Evolutionary conservation across 1,140 invertebrate genomes (phyloP).

Genomic region (Polypedilum pembai): DNA sequence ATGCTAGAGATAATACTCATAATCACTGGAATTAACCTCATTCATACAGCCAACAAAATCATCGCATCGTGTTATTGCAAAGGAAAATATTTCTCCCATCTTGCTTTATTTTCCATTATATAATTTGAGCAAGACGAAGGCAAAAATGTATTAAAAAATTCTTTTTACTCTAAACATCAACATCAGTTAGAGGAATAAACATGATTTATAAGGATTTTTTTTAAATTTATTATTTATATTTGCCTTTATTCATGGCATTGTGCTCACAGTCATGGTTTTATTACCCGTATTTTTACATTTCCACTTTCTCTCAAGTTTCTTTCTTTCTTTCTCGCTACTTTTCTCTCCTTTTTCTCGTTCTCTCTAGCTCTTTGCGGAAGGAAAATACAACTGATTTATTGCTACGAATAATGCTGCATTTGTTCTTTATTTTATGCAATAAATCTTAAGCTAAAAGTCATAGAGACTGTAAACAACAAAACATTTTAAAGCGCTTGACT

Average conservation of each 20-base stretch:
- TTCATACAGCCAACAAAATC: no score
- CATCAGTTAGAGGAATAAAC: not conserved
- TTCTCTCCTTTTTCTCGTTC: slow-evolving; percentile 1
- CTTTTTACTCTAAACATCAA: not conserved
- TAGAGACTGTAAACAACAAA: slow-evolving; percentile 13
- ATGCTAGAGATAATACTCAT: no score
- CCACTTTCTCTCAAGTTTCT: slow-evolving; percentile 17
- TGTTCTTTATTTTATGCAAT: slow-evolving; percentile 14
- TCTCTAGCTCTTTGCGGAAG: not conserved
- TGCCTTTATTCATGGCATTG: not conserved
- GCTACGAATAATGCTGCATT: slow-evolving; percentile 11
- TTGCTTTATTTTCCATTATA: no score
- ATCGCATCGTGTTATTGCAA: no score
- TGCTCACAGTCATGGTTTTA: slow-evolving; percentile 17
- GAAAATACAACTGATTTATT: slow-evolving; percentile 12
- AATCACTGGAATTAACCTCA: no score
- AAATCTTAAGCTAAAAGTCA: slow-evolving; percentile 18
- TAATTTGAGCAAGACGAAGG: no score
- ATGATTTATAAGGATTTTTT: slow-evolving; percentile 10
- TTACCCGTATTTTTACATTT: slow-evolving; percentile 19
- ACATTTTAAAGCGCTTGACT: slow-evolving; percentile 2
- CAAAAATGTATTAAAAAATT: not conserved
- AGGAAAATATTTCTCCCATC: no score
- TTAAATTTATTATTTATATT: slow-evolving; percentile 15
- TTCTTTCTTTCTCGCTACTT: not conserved